A percentile compares a stretch with the other conserved stretches of the same genome.
phyloP scores from a whole-genome alignment of 1,140 invertebrate species.

The Heliconius congener region DNA sequence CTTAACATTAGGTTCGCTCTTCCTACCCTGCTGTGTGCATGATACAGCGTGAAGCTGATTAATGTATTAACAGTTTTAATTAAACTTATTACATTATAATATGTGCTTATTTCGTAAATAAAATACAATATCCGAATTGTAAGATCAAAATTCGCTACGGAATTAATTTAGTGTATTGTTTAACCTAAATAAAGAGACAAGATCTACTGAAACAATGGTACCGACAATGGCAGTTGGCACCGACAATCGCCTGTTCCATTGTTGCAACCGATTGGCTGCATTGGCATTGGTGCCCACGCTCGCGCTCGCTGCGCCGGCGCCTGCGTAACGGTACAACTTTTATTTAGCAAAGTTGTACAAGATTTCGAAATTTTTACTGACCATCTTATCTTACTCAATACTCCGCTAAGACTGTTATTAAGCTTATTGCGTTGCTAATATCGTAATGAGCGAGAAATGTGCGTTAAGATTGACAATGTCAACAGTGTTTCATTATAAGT shows the following conservation, averaged over 20 bases:
- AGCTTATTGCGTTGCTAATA: conserved; percentile 20
- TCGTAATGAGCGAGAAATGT: neutral
- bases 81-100: neutral
- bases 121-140: neutral
- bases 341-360: conserved; percentile 29
- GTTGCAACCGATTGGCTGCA: conserved; percentile 39
- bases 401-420: conserved; percentile 23
- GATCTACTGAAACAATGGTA: conserved; percentile 40
- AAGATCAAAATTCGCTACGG: conserved; percentile 16
- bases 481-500: neutral
- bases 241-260: conserved; percentile 38
- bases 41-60: neutral
- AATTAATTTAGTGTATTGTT: conserved; percentile 36
- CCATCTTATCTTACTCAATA: conserved; percentile 31
- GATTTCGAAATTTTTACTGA: conserved; percentile 35
- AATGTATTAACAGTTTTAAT: neutral
- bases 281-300: conserved; percentile 35
- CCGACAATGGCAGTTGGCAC: conserved; percentile 33
- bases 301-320: conserved; percentile 21
- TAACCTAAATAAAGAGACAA: conserved; percentile 40
- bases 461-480: neutral
- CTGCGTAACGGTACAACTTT: conserved; percentile 31
- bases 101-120: conserved; percentile 4
- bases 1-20: too few species aligned
- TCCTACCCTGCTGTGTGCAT: too few species aligned